Evolutionary conservation across 2,888 invertebrate species (phyloP).

Genomic region (Chalcis sispes): DNA sequence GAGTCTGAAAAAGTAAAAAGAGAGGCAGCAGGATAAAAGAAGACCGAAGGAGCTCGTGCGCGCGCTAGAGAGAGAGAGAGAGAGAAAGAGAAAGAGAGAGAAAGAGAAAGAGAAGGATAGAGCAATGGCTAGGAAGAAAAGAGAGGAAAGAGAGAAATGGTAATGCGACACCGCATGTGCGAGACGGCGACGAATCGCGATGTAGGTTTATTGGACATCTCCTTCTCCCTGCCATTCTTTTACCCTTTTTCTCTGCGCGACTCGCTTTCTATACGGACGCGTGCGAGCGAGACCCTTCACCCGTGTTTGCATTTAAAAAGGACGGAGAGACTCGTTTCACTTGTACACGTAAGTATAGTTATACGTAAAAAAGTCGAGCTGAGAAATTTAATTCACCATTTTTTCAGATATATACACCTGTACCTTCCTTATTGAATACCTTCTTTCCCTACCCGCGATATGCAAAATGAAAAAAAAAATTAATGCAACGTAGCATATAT

Average conservation of each 20-base stretch:
- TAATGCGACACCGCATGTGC: constrained; percentile 50
- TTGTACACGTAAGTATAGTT: no score
- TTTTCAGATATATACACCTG: no score
- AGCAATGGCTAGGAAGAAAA: not conserved
- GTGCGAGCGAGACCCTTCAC: not conserved
- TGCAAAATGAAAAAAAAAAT: no score
- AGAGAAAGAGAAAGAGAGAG: not conserved
- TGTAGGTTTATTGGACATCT: constrained; percentile 50
- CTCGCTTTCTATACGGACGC: constrained; percentile 37
- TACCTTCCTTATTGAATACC: no score
- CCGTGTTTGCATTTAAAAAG: no score
- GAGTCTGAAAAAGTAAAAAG: not conserved
- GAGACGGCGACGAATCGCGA: constrained; percentile 25
- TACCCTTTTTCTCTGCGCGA: not conserved
- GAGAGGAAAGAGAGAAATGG: constrained; percentile 20
- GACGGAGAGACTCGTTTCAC: no score
- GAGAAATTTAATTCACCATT: no score
- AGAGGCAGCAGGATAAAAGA: constrained; percentile 2
- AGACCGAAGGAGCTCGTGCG: not conserved
- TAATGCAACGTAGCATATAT: no score
- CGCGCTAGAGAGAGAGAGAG: not conserved
- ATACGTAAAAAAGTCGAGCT: no score
- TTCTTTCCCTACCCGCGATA: no score
- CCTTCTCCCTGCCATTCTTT: constrained; percentile 32
- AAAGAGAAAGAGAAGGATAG: not conserved